Conservation (phyloP, 2,888 invertebrate species). For the Oxystoma pomonae region DNA sequence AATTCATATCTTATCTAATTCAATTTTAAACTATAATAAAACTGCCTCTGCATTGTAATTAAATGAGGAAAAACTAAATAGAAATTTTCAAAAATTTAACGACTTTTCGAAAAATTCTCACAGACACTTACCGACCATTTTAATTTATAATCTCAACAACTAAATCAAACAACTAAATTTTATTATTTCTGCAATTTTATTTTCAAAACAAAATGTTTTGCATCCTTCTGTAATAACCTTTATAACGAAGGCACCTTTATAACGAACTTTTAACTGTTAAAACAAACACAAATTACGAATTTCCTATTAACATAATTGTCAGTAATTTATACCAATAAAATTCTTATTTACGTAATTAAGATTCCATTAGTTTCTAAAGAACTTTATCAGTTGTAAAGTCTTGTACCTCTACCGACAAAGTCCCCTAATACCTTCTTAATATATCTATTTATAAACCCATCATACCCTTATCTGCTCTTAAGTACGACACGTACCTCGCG, state of each 20-base stretch:
- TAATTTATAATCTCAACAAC: constrained; percentile 21
- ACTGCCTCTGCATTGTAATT: constrained; percentile 18
- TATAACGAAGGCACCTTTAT: constrained; percentile 8
- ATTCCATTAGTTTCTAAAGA: constrained; percentile 15
- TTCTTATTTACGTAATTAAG: constrained; percentile 23
- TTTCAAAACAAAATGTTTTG: constrained; percentile 25
- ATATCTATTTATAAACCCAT: constrained; percentile 4
- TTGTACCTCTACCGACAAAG: constrained; percentile 10
- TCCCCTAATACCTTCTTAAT: background rate
- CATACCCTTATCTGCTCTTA: constrained; percentile 3
- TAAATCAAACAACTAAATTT: constrained; percentile 21
- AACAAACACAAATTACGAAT: constrained; percentile 15
- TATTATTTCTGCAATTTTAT: constrained; percentile 23
- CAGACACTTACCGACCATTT: constrained; percentile 23
- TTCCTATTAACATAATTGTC: constrained; percentile 19
- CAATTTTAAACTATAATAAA: constrained; percentile 27
- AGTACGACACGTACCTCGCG: constrained; percentile 5
- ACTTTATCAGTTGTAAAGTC: constrained; percentile 10
- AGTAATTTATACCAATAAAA: constrained; percentile 19
- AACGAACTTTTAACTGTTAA: constrained; percentile 14
- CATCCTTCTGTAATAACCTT: constrained; percentile 24
- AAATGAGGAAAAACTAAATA: constrained; percentile 24
- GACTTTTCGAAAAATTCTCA: constrained; percentile 11
- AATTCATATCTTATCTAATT: constrained; percentile 25
- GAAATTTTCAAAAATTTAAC: constrained; percentile 22